phyloP scores from a whole-genome alignment of 2,797 vertebrate genomes.

The Acanthis flammea region DNA sequence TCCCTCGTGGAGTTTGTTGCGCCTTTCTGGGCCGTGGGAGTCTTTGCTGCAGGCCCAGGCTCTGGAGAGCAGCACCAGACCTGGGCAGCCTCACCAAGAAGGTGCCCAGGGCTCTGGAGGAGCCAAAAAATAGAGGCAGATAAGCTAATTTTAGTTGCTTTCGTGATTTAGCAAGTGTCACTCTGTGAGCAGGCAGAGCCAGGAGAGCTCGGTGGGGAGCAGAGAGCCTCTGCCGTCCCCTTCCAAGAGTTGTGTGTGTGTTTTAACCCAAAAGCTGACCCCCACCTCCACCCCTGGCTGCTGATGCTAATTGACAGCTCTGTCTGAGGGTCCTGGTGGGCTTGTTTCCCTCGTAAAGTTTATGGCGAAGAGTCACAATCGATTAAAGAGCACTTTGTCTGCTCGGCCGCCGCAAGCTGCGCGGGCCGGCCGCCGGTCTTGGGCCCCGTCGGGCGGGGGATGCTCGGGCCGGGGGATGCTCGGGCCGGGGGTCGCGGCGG shows the following conservation, averaged over 20 bases:
- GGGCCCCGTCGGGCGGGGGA: conserved; percentile 27
- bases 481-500: background rate
- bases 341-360: conserved; percentile 85
- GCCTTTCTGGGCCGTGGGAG: fast-evolving
- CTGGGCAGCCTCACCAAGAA: background rate
- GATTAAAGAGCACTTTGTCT: conserved; percentile 81
- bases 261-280: conserved; percentile 57
- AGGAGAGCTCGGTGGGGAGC: background rate
- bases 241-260: background rate
- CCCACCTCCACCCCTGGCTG: conserved; percentile 36
- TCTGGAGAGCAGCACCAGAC: background rate
- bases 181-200: background rate
- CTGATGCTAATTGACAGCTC: conserved; percentile 79
- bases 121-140: conserved; percentile 19
- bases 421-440: background rate
- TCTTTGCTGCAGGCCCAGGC: background rate
- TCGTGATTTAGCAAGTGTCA: conserved; percentile 12
- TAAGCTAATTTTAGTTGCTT: conserved; percentile 54
- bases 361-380: conserved; percentile 86
- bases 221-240: background rate
- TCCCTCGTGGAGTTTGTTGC: background rate
- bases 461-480: background rate
- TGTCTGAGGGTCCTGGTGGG: conserved; percentile 75
- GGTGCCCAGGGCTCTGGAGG: background rate
- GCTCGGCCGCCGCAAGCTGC: conserved; percentile 58